Evolutionary conservation across 2,113 vertebrate species (phyloP), one percentile per base, ranked within the genome.

Genomic region (Melanerpes formicivorus): DNA sequence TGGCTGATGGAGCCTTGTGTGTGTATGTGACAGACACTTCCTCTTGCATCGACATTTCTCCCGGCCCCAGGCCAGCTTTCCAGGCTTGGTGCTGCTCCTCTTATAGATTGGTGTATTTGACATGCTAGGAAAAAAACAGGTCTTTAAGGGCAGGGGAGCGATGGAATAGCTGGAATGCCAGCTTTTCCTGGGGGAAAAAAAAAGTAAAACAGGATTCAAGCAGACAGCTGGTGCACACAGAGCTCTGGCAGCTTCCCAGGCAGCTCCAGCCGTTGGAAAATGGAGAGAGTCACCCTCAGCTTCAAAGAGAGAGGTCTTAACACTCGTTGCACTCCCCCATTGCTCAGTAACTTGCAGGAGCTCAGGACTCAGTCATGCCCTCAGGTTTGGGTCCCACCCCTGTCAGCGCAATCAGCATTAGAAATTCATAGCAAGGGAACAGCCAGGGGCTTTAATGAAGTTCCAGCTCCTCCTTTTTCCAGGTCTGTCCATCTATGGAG

Each of bases 1-100:
- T 29, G 95, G 80, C 86, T 44, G 11, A 22, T 58, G 75, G 58
- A 87, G 71, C 56, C 40, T 2, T 34, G 69, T 46, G 90, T 55
- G 70, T 37, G 46, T 69, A 21, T 87, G 3, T 32, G 70, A 92
- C 63, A 85, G 91, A 82, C 58, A n/a, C 90, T 95, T 96, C 95
- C 96, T 94, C 64, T 71, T n/a, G 8, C 58, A 27, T 2, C 72
- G 88, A 79, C 67, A 77, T 83, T 69, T 78, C 74, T 86, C 56
- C 79, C 14, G 34, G 59, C 77, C 32, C 13, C 23, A 9, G 64
- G 70, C 55, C 82, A 93, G 70, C 64, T 89, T 80, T 93, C 87
- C 84, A 67, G 66, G 26, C 25, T 72, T 25, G 74, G 30, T 86
- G 48, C 77, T 90, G 69, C 83, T 91, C 59, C 72, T 79, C 80